Evolutionary conservation across 2,113 vertebrate species (phyloP), one percentile per base, ranked within the genome.

Genomic region (Muscicapa adusta): DNA sequence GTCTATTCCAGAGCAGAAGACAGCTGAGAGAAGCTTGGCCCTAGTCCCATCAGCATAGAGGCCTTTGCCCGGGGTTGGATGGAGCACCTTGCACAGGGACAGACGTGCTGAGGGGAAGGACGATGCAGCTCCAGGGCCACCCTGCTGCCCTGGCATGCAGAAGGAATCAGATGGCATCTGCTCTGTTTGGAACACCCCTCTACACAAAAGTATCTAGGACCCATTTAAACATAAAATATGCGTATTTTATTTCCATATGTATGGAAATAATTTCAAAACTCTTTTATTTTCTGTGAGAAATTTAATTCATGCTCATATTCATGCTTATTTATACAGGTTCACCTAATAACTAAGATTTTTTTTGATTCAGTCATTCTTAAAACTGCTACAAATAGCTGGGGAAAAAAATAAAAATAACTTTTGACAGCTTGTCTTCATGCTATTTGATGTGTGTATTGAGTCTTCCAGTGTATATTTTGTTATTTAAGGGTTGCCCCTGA

Each of bases 401-500:
- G 18, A 2, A 56, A 43, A 51, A 80, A 78, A 42, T 11, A 0
- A 47, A 47, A 74, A 31, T 73, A n/a, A 40, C 62, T 75, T 5
- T 36, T 81, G 26, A 29, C 25, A 51, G 4, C 8, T 66, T 65
- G 3, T 36, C n/a, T 70, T 79, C 6, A 10, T 50, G 9, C 2
- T 47, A 38, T 61, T 67, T 60, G 4, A 7, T 79, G 2, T 18
- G 3, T 42, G 5, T 18, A 36, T 61, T 60, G 29, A 56, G 43
- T 51, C n/a, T 50, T 56, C 31, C 65, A 75, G 8, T 20, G 7
- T 10, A 5, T 38, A 25, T 86, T 34, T 90, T 76, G 14, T 67
- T 85, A 18, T 79, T 57, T n/a, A 73, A 80, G 14, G 25, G 1
- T 2, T 51, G 2, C 3, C 31, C 1, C 9, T 77, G 1, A 1